Evolutionary conservation across 2,113 vertebrate genomes (phyloP), one percentile per base, ranked within the genome.

Genomic region (Amblyopsis rosae): DNA sequence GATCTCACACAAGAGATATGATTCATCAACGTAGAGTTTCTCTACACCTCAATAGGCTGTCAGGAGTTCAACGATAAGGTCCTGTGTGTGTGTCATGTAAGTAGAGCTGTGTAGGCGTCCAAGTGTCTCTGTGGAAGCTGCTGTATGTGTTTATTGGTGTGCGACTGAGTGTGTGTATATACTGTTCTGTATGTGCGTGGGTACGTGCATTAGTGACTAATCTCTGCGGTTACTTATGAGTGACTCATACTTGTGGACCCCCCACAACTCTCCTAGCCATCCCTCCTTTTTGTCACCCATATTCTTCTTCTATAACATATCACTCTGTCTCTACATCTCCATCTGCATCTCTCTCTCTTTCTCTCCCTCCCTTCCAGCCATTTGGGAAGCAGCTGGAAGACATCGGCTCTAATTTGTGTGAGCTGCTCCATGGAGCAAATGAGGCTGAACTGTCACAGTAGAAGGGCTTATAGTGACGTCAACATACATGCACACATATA

Each of bases 331-430:
- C 26, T 26, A 26, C 26, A 1, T 26, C 26, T 26, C 73, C 57
- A 68, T 64, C 17, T 26, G 2, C 26, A 26, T 12, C 54, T 17
- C 26, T 10, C 19, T 11, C 56, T 12, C 6, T 26, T 12, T n/a
- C 49, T 60, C 46, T 63, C 73, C 57, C 70, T 64, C 17, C 8
- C 68, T 80, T 59, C 13, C 35, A 65, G 62, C 57, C 81, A 67
- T 84, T 85, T 79, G 71, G 12, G 3, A 66, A 79, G 78, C 88
- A 86, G 83, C 81, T 85, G 77, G 79, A 83, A 82, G 56, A 80
- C 70, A 89, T 89, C 86, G 86, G 63, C 69, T 84, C 69, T 74
- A 81, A 81, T 84, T 64, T 86, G 76, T 72, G 78, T 79, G 80
- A 84, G 76, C 62, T 72, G 83, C 81, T 85, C 77, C 54, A 79